A percentile compares a stretch with the other conserved stretches of the same genome.
Evolutionary conservation across 2,888 invertebrate genomes (phyloP).

Genomic region (Theodoxus fluviatilis): DNA sequence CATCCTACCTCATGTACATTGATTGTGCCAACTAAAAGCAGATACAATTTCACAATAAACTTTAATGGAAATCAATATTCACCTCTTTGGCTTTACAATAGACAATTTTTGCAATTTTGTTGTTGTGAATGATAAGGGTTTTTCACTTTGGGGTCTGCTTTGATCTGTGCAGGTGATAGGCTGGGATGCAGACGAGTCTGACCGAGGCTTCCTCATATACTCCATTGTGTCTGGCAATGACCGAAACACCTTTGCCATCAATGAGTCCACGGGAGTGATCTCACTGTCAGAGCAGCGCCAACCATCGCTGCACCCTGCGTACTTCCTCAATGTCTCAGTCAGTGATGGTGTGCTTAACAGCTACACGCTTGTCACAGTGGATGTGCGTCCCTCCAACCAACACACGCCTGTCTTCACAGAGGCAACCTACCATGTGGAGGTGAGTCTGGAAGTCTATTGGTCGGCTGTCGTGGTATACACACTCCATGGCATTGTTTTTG

Average conservation of each 20-base stretch:
- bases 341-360: conserved; percentile 94
- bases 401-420: conserved; percentile 82
- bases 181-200: conserved; percentile 84
- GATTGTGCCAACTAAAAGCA: too few relatives aligned
- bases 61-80: too few relatives aligned
- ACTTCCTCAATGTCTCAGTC: conserved; percentile 87
- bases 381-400: conserved; percentile 71
- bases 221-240: conserved; percentile 85
- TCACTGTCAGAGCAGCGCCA: conserved; percentile 79
- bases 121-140: too few relatives aligned
- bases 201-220: conserved; percentile 79
- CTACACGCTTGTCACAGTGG: conserved; percentile 72
- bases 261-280: conserved; percentile 70
- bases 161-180: conserved; percentile 69
- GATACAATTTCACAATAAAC: too few relatives aligned
- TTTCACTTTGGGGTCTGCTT: too few relatives aligned
- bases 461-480: too few relatives aligned
- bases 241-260: conserved; percentile 60
- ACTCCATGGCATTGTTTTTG: too few relatives aligned
- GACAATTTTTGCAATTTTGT: too few relatives aligned
- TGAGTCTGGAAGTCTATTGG: too few relatives aligned
- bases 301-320: conserved; percentile 74
- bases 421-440: conserved; percentile 78
- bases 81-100: too few relatives aligned
- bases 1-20: too few relatives aligned